Evolutionary conservation across 2,888 invertebrate genomes (phyloP).

Genomic region (Polymixis lichenea): DNA sequence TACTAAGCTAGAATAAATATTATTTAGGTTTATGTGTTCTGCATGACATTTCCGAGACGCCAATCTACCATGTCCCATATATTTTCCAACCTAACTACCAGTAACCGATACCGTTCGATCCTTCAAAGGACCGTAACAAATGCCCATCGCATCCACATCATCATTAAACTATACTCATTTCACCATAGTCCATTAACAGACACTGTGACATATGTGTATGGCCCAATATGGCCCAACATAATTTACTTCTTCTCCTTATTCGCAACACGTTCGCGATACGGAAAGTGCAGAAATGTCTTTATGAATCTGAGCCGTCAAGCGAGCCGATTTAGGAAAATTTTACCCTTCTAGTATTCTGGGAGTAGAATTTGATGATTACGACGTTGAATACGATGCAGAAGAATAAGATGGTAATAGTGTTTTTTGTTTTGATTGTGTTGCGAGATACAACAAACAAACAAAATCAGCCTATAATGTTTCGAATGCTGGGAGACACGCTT

Average conservation of each 20-base stretch:
- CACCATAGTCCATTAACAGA: constrained; percentile 42
- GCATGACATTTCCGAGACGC: not conserved
- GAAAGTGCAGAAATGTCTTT: constrained; percentile 56
- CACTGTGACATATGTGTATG: constrained; percentile 40
- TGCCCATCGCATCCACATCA: constrained; percentile 27
- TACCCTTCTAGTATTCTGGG: not conserved
- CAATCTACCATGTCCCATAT: not conserved
- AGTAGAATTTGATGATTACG: not conserved
- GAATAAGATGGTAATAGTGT: not conserved
- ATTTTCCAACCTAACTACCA: constrained; percentile 33
- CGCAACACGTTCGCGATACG: constrained; percentile 36
- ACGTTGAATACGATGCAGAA: not conserved
- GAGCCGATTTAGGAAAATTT: constrained; percentile 13
- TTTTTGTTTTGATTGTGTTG: not conserved
- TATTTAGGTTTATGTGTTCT: no score
- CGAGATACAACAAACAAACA: no score
- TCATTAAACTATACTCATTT: constrained; percentile 51
- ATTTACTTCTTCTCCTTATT: constrained; percentile 30
- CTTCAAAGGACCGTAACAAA: constrained; percentile 46
- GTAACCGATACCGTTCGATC: constrained; percentile 21
- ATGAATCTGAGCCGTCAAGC: constrained; percentile 23
- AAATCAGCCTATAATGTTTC: no score
- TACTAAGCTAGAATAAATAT: no score
- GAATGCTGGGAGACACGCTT: no score
- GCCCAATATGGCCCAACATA: constrained; percentile 26